Percentiles rank a stretch among this genome's conserved stretches.
These are phyloP conservation scores for Sciurus vulgaris DNA, from an alignment of 2,797 vertebrate genomes.

Conservation along the genomic window DNA sequence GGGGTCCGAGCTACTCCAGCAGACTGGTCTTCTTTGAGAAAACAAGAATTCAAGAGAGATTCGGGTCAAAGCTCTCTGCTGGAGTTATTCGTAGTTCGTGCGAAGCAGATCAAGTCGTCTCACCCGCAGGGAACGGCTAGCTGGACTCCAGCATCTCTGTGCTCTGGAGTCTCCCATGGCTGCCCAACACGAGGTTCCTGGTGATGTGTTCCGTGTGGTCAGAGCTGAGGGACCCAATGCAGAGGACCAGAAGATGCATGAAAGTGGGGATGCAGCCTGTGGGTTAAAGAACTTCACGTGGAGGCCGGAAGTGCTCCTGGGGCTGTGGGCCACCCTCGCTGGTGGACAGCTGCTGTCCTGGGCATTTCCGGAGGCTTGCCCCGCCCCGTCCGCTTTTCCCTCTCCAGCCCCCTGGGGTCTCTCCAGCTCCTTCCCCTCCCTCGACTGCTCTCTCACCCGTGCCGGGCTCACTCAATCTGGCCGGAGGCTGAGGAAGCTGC, in stretches of 20 bases:
- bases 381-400: not conserved
- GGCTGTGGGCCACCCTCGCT: not conserved
- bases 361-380: not conserved
- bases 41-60: not conserved
- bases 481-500: not conserved
- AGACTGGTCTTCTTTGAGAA: not conserved
- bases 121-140: not conserved
- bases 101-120: not conserved
- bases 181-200: not conserved
- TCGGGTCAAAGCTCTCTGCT: not conserved
- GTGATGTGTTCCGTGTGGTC: not conserved
- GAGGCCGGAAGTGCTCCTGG: not conserved
- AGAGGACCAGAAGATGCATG: not conserved
- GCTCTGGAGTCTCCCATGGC: not conserved
- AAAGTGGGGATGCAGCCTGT: constrained; percentile 7
- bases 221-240: constrained; percentile 26
- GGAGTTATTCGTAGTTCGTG: not conserved
- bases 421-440: accelerated
- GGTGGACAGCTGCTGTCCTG: not conserved
- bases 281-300: not conserved
- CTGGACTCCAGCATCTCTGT: no score
- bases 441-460: not conserved
- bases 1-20: constrained; percentile 2
- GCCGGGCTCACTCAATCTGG: not conserved
- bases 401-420: not conserved